phyloP scores from a whole-genome alignment of 2,113 vertebrate species.

The Hydrolagus affinis region DNA sequence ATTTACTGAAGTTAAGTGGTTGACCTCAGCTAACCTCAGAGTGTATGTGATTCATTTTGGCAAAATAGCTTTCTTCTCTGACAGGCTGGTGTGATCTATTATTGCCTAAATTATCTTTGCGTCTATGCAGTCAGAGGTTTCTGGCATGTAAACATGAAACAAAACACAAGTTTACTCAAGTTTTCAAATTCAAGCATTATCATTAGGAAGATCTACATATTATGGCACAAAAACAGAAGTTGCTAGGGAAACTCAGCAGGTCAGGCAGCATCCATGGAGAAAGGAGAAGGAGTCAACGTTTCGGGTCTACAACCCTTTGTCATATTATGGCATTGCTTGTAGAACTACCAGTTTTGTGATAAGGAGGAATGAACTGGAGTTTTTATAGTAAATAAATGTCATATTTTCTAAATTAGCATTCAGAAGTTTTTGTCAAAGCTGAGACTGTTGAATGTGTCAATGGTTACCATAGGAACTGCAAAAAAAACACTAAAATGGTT shows the following conservation, averaged over 20 bases:
- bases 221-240: no score
- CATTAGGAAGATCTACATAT: not conserved
- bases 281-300: no score
- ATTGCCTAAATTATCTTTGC: not conserved
- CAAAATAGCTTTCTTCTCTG: constrained; percentile 10
- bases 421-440: not conserved
- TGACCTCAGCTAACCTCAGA: constrained; percentile 38
- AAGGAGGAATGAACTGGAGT: not conserved
- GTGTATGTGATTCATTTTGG: constrained; percentile 11
- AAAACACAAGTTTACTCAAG: not conserved
- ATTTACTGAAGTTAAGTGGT: constrained; percentile 39
- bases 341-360: not conserved
- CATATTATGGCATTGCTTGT: not conserved
- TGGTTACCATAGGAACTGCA: not conserved
- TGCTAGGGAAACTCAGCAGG: no score
- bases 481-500: not conserved
- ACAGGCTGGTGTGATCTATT: not conserved
- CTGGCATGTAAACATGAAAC: not conserved
- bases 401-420: not conserved
- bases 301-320: no score
- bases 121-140: not conserved
- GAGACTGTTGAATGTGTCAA: not conserved
- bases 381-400: not conserved
- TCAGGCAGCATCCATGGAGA: no score
- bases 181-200: no score